A percentile compares a stretch with the other conserved stretches of the same genome.
phyloP scores from a whole-genome alignment of 2,888 invertebrate genomes.

The Clanis bilineata region DNA sequence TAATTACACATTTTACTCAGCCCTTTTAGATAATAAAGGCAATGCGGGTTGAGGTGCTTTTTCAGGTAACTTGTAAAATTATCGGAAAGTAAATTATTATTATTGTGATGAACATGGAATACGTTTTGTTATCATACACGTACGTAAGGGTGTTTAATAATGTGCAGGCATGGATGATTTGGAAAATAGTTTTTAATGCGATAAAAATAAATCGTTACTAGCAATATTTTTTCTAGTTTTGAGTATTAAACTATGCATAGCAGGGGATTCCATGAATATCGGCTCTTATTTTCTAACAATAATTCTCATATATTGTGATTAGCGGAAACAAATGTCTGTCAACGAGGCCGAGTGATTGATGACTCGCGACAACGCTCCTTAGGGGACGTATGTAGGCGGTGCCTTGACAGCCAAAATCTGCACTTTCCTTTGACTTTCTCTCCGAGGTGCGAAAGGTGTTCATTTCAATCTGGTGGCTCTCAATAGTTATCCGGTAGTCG shows the following conservation, averaged over 20 bases:
- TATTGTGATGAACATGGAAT: not conserved
- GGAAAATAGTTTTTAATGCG: not conserved
- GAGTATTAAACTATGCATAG: slow-evolving; percentile 12
- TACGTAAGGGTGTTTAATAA: not conserved
- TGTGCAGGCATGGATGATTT: not conserved
- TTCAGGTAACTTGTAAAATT: slow-evolving; percentile 22
- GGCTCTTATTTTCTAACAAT: slow-evolving; percentile 33
- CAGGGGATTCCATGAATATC: slow-evolving; percentile 7
- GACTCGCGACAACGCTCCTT: slow-evolving; percentile 74
- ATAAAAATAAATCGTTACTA: not conserved
- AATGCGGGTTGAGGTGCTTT: slow-evolving; percentile 37
- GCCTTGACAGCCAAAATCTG: slow-evolving; percentile 78
- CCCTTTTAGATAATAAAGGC: slow-evolving; percentile 27
- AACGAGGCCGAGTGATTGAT: slow-evolving; percentile 65
- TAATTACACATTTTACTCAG: not conserved
- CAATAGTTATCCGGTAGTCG: slow-evolving; percentile 78
- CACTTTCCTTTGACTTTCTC: slow-evolving; percentile 82
- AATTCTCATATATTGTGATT: slow-evolving; percentile 63
- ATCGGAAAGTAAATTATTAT: slow-evolving; percentile 25
- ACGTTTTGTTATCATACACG: not conserved
- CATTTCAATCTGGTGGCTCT: slow-evolving; percentile 71
- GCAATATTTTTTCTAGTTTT: not conserved
- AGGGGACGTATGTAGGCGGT: slow-evolving; percentile 76
- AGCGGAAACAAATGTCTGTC: slow-evolving; percentile 47
- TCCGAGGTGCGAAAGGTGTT: slow-evolving; percentile 80